Conservation (phyloP, 2,113 vertebrate species). For the Thamnophis sirtalis region DNA sequence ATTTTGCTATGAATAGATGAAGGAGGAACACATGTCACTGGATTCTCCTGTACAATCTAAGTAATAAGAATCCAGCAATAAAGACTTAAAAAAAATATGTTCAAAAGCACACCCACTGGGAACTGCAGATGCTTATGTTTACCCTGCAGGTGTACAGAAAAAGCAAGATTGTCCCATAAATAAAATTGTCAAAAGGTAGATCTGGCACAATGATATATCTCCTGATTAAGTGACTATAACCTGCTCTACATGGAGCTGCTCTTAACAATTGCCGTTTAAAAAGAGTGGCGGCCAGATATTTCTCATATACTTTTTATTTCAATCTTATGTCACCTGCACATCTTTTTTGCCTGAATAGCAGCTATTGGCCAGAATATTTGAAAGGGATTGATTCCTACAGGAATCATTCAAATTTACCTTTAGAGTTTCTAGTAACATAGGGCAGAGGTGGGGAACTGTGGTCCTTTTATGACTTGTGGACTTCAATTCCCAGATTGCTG, state of each 20-base stretch:
- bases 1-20: constrained; percentile 15
- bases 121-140: background rate
- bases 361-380: background rate
- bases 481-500: too few relatives aligned
- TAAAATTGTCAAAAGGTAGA: background rate
- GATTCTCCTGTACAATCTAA: constrained; percentile 34
- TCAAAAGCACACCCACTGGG: background rate
- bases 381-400: background rate
- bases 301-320: background rate
- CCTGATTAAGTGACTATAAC: background rate
- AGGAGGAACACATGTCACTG: constrained; percentile 26
- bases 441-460: background rate
- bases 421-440: background rate
- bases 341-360: background rate
- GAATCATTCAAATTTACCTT: background rate
- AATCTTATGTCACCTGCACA: background rate
- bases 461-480: too few relatives aligned
- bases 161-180: background rate
- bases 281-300: background rate
- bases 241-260: background rate
- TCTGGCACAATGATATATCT: background rate
- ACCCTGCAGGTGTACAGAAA: background rate
- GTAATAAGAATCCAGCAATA: constrained; percentile 25
- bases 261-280: background rate
- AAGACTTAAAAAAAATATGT: background rate